Evolutionary conservation across 1,140 invertebrate genomes (phyloP).

Genomic region (Cepaea nemoralis): DNA sequence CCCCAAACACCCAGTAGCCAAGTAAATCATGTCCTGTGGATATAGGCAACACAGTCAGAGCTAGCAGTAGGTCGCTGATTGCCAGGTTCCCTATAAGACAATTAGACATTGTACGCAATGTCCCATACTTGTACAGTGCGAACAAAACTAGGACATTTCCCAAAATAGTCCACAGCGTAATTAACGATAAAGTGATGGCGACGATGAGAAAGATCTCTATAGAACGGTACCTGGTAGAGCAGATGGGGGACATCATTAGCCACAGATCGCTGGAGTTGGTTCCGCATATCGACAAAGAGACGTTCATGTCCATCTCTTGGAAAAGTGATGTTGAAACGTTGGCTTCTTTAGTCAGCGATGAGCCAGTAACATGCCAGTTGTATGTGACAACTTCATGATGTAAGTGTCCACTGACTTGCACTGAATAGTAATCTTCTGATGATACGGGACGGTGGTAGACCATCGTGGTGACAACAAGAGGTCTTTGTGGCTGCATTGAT

Average conservation of each 20-base stretch:
- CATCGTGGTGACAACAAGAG: too few species aligned
- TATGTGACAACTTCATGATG: too few species aligned
- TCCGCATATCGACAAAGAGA: slow-evolving; percentile 37
- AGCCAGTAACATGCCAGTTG: too few species aligned
- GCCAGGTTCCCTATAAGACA: slow-evolving; percentile 72
- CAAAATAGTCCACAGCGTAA: slow-evolving; percentile 70
- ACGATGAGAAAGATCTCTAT: slow-evolving; percentile 59
- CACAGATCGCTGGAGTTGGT: slow-evolving; percentile 55
- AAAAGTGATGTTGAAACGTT: too few species aligned
- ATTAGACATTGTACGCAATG: slow-evolving; percentile 70
- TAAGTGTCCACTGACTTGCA: too few species aligned
- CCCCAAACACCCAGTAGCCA: slow-evolving; percentile 72
- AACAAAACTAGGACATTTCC: slow-evolving; percentile 70
- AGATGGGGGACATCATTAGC: slow-evolving; percentile 55
- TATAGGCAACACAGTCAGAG: slow-evolving; percentile 70
- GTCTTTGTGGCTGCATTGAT: too few species aligned
- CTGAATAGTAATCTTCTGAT: too few species aligned
- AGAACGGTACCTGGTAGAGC: slow-evolving; percentile 59
- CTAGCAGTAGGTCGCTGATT: slow-evolving; percentile 70
- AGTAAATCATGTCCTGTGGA: slow-evolving; percentile 68
- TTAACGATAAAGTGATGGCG: slow-evolving; percentile 57
- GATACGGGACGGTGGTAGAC: too few species aligned
- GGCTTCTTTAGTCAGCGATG: too few species aligned
- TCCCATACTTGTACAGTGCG: slow-evolving; percentile 66
- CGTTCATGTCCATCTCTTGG: background rate